Evolutionary conservation across 2,113 vertebrate species (phyloP), one percentile per base, ranked within the genome.

Genomic region (Hyperopisus bebe): DNA sequence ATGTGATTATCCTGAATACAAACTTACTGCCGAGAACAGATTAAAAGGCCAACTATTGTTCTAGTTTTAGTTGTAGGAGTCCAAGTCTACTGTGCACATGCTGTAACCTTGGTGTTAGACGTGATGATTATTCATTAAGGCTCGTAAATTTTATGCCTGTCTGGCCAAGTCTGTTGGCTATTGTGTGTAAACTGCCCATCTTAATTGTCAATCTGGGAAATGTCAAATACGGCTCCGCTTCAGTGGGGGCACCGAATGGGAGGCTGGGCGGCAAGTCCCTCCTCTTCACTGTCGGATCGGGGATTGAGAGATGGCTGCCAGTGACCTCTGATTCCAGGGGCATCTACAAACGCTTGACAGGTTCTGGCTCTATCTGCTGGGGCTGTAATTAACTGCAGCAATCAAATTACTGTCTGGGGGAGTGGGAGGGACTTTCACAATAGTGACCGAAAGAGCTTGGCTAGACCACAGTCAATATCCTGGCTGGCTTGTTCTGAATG

Each of bases 381-480:
- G 42, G 58, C 6, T 66, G 27, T 51, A 80, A 88, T 50, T 77
- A 48, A 88, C 15, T 35, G 66, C 42, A 17, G 62, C 42, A 80
- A 44, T 88, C 70, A 50, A 80, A 88, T 88, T 88, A 48, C n/a
- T 50, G 31, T 88, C 46, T 88, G 15, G 17, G 58, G 24, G 24
- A 11, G 55, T 62, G 21, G 66, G n/a, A 53, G 44, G 47, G 27
- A 3, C n/a, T 50, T 19, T 50, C 66, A 19, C 46, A 51, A 50
- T 31, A 15, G 35, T 50, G 15, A 51, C 31, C 35, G 7, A 27
- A 44, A 44, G 58, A 27, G 11, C 87, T 31, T 62, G n/a, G 47
- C n/a, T 88, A n/a, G 88, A 27, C n/a, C 62, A 39, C n/a, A 11
- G 9, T 66, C 62, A 88, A 88, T 88, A 51, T 88, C 62, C 66